Evolutionary conservation across 2,888 invertebrate species (phyloP).

Genomic region (Scaptomyza reducta): DNA sequence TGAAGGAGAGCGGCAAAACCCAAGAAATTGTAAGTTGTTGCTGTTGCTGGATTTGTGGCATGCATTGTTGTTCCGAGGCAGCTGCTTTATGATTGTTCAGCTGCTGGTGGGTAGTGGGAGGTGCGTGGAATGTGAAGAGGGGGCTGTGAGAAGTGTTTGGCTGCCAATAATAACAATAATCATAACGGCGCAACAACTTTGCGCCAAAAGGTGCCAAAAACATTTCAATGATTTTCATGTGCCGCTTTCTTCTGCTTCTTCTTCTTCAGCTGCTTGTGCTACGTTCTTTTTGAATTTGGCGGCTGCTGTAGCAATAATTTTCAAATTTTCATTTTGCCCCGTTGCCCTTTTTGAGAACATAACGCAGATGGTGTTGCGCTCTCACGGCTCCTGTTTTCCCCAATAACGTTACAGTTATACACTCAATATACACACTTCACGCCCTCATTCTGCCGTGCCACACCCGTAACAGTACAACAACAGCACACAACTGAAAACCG

Average conservation of each 20-base stretch:
- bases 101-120: background rate
- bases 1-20: constrained; percentile 31
- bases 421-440: constrained; percentile 13
- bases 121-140: background rate
- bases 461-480: background rate
- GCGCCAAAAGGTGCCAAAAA: constrained; percentile 74
- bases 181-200: constrained; percentile 75
- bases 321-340: constrained; percentile 74
- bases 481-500: constrained; percentile 54
- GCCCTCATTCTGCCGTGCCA: background rate
- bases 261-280: constrained; percentile 1
- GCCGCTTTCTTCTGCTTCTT: constrained; percentile 34
- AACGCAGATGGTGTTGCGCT: constrained; percentile 67
- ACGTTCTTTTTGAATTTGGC: constrained; percentile 11
- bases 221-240: constrained; percentile 72
- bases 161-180: constrained; percentile 75
- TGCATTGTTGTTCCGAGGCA: constrained; percentile 67
- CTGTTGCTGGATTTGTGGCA: constrained; percentile 60
- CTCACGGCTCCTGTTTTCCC: background rate
- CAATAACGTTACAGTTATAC: constrained; percentile 51
- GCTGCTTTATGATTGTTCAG: constrained; percentile 38
- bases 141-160: background rate
- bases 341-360: constrained; percentile 57
- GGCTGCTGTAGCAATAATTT: constrained; percentile 76
- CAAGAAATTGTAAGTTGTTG: constrained; percentile 57